These are phyloP conservation scores for Xylota sylvarum DNA, from an alignment of 2,888 invertebrate genomes.

Conservation along the genomic window DNA sequence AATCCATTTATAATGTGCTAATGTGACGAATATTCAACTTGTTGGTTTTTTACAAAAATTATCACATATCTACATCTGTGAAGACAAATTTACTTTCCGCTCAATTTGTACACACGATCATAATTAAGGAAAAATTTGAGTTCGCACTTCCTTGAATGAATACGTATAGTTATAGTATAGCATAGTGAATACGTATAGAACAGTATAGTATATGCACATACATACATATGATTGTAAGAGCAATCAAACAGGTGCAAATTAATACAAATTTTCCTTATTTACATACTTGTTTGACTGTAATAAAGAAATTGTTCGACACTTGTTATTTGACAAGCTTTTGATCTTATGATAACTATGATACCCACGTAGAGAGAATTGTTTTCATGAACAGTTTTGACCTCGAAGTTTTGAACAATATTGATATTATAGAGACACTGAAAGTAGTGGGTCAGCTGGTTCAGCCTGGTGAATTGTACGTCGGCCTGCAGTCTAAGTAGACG, in stretches of 20 bases:
- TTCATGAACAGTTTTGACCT: background rate
- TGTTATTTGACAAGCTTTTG: background rate
- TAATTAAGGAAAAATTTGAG: conserved; percentile 9
- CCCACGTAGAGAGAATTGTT: too few species aligned
- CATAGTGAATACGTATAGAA: too few species aligned
- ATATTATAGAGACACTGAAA: too few species aligned
- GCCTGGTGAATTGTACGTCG: too few species aligned
- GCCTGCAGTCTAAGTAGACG: too few species aligned
- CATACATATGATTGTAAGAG: background rate
- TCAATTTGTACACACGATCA: background rate
- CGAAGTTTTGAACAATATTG: too few species aligned
- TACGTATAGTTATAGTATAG: too few species aligned
- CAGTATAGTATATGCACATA: too few species aligned
- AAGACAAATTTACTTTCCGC: background rate
- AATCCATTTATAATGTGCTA: background rate
- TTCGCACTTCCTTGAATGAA: background rate
- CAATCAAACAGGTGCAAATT: background rate
- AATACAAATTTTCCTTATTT: background rate
- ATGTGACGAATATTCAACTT: background rate
- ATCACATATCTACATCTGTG: background rate
- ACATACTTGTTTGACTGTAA: background rate
- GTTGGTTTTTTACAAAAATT: background rate
- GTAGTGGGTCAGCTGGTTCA: too few species aligned
- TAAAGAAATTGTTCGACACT: background rate
- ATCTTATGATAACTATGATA: too few species aligned